phyloP scores from a whole-genome alignment of 2,113 vertebrate genomes.

The Lycocorax pyrrhopterus region DNA sequence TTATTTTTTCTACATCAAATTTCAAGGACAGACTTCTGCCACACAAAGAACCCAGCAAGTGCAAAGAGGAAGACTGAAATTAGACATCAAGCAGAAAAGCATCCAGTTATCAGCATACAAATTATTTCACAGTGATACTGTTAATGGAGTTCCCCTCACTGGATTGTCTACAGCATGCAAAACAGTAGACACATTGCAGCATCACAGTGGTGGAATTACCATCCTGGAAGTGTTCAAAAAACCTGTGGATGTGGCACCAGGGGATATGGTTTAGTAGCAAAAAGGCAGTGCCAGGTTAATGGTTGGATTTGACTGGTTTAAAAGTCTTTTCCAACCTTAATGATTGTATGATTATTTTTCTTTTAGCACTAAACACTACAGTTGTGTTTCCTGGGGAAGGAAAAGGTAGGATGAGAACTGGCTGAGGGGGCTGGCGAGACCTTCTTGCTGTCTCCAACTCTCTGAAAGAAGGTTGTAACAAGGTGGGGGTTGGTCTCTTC shows the following conservation, averaged over 20 bases:
- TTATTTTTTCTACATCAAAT: background rate
- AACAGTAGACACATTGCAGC: background rate
- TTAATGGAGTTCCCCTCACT: background rate
- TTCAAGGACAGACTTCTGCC: background rate
- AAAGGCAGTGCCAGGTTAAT: background rate
- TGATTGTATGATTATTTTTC: background rate
- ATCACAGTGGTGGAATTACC: background rate
- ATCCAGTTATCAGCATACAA: slow-evolving; percentile 32
- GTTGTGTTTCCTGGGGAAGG: background rate
- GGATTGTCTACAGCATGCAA: background rate
- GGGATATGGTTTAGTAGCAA: background rate
- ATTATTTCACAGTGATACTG: background rate
- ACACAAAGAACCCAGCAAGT: background rate
- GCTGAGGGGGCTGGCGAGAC: background rate
- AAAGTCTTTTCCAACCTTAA: background rate
- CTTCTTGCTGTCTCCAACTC: background rate
- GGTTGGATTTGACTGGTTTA: background rate
- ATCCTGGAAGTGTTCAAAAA: background rate
- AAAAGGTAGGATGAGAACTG: background rate
- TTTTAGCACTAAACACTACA: background rate
- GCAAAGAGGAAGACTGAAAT: background rate
- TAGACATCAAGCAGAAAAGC: slow-evolving; percentile 2
- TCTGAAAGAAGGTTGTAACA: background rate
- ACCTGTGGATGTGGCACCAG: background rate
- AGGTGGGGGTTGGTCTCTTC: background rate